phyloP scores from a whole-genome alignment of 2,888 invertebrate genomes.

The Parelbella ahira region DNA sequence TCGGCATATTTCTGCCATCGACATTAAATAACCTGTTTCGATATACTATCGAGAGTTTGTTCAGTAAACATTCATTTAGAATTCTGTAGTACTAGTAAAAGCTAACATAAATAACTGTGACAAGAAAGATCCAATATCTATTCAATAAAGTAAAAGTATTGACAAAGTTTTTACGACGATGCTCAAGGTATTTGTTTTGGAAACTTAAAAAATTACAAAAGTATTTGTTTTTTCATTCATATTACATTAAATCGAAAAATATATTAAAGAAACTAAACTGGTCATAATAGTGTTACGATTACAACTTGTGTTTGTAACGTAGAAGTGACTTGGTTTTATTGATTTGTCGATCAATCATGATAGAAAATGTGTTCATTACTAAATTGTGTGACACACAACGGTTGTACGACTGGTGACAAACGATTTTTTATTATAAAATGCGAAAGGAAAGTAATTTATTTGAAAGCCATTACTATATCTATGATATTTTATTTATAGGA shows the following conservation, averaged over 20 bases:
- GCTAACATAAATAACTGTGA: neutral
- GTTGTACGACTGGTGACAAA: too few species aligned
- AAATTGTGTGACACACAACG: neutral
- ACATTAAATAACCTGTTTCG: too few species aligned
- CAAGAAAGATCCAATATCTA: too few species aligned
- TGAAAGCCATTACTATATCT: too few species aligned
- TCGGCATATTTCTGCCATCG: too few species aligned
- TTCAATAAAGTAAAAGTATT: too few species aligned
- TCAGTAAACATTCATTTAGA: constrained; percentile 8
- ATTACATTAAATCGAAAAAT: neutral
- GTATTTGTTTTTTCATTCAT: neutral
- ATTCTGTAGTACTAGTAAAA: neutral
- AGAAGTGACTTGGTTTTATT: constrained; percentile 3
- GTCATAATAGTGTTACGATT: neutral
- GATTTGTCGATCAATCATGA: constrained; percentile 13
- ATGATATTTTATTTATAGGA: too few species aligned
- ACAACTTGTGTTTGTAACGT: neutral
- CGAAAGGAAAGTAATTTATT: neutral
- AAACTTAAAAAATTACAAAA: too few species aligned
- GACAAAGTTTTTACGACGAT: neutral
- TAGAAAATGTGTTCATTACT: constrained; percentile 11
- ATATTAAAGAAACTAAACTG: neutral
- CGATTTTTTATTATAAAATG: neutral
- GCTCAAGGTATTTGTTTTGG: too few species aligned
- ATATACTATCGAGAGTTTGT: constrained; percentile 5